phyloP scores from a whole-genome alignment of 2,113 vertebrate species.

The Heterocephalus glaber region DNA sequence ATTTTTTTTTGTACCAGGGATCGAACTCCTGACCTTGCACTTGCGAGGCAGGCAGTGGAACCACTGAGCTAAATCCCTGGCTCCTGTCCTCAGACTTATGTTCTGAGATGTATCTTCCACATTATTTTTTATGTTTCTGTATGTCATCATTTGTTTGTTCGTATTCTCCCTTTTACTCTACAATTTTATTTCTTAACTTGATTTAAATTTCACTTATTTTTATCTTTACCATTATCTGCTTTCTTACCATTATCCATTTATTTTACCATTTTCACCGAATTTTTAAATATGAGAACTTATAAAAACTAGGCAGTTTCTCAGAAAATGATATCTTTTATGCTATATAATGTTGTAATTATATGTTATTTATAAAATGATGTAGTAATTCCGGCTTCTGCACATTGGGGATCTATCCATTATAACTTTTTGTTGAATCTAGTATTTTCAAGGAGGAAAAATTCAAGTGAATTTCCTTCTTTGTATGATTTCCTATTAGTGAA shows the following conservation, averaged over 20 bases:
- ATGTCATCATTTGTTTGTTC: slow-evolving; percentile 43
- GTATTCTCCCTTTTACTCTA: not conserved
- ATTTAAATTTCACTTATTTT: slow-evolving; percentile 21
- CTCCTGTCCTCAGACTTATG: too few relatives aligned
- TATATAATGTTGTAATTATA: not conserved
- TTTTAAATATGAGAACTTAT: slow-evolving; percentile 35
- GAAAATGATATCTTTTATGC: slow-evolving; percentile 13
- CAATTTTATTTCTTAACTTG: slow-evolving; percentile 41
- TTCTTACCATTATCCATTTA: too few relatives aligned
- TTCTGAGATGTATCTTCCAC: not conserved
- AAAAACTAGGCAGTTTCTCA: not conserved
- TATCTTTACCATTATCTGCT: not conserved
- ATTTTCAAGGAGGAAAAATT: slow-evolving; percentile 35
- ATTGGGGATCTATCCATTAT: not conserved
- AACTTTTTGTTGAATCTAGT: not conserved
- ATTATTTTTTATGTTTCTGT: slow-evolving; percentile 31
- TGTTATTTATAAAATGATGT: not conserved
- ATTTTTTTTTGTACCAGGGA: too few relatives aligned
- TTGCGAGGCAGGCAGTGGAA: too few relatives aligned
- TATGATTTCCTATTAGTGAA: slow-evolving; percentile 17
- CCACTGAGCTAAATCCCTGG: too few relatives aligned
- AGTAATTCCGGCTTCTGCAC: not conserved
- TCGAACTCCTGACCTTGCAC: too few relatives aligned
- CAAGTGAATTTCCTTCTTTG: slow-evolving; percentile 31
- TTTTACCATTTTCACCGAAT: not conserved